Evolutionary conservation across 2,797 vertebrate genomes (phyloP), one percentile per base, ranked within the genome.

Genomic region (Zenarchopterus dispar): DNA sequence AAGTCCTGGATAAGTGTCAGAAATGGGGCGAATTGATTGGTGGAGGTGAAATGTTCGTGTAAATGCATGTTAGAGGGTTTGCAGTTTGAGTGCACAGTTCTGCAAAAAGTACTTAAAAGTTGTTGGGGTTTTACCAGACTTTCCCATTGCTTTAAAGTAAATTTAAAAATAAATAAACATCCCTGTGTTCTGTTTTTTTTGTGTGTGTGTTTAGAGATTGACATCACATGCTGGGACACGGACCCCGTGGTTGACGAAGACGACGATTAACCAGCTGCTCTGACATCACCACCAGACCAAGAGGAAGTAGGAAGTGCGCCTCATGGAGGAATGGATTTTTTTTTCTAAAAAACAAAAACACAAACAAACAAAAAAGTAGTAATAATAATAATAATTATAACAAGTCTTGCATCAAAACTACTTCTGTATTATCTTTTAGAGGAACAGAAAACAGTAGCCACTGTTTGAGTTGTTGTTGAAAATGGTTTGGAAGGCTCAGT

Each of bases 171-270:
- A 36, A 2, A 36, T 10, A 36, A 15, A 39, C 36, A 16, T 39
- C 11, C 13, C 36, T 16, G 36, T 39, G 36, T n/a, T n/a, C n/a
- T 39, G 7, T 44, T 31, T 15, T 31, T 33, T 75, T 50, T 70
- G 49, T 55, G 19, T 75, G 52, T 70, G 49, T 55, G 19, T 45
- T 42, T 84, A 98, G 96, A 98, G 92, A 98, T 98, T 56, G 97
- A 98, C 92, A 97, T 98, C 72, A 98, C 96, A 0, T 98, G 97
- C 94, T 98, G 97, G 96, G 97, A 98, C 52, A 89, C 95, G 16
- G 97, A 98, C 78, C 97, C 96, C 1, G 95, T 96, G 83, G 95
- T 94, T 0, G 97, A 98, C 48, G 96, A 97, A 0, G 96, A 97
- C 22, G 96, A 89, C 1, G 87, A 97, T 88, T 96, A 89, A 89